Evolutionary conservation across 2,797 vertebrate species (phyloP).

Genomic region (Heteromormyrus szaboi): DNA sequence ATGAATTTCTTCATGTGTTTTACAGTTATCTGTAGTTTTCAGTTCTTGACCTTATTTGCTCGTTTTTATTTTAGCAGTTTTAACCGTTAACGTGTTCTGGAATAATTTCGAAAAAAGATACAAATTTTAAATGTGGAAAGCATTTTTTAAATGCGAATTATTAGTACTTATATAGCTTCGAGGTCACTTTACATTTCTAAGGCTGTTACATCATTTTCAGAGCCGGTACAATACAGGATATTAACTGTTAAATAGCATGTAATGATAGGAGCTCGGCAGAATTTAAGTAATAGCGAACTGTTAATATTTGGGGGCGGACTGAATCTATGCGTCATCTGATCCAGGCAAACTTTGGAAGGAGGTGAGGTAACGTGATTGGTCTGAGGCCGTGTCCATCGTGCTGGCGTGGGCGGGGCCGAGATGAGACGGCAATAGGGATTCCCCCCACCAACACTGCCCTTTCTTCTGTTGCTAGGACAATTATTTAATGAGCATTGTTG

Average conservation of each 20-base stretch:
- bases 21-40: not conserved
- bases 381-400: constrained; percentile 27
- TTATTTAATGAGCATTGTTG: constrained; percentile 10
- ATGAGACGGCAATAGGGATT: not conserved
- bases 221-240: not conserved
- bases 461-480: constrained; percentile 8
- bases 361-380: constrained; percentile 42
- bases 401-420: constrained; percentile 42
- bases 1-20: not conserved
- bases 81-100: not conserved
- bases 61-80: not conserved
- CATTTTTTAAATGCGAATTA: not conserved
- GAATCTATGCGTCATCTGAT: not conserved
- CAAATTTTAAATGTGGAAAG: not conserved
- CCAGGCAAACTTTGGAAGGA: not conserved
- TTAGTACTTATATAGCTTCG: not conserved
- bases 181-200: not conserved
- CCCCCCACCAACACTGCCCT: not conserved
- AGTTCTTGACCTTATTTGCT: not conserved
- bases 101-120: not conserved
- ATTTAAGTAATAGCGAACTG: not conserved
- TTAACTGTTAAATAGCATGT: not conserved
- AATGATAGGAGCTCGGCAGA: not conserved
- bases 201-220: not conserved
- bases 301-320: not conserved